These are phyloP conservation scores for Netelia virgata DNA, from an alignment of 2,888 invertebrate species.

Conservation along the genomic window DNA sequence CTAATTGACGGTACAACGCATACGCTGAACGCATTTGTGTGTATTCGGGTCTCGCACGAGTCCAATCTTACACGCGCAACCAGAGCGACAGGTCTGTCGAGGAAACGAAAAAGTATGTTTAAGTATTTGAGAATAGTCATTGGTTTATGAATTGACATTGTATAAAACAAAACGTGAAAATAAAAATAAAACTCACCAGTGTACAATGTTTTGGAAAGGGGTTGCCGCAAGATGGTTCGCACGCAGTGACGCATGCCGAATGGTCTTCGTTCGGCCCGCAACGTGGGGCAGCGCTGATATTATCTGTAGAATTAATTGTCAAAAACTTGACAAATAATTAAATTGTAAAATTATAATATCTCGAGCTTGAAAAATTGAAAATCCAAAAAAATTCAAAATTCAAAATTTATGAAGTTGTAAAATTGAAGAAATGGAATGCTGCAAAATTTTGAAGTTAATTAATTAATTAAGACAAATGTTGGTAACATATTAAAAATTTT, in stretches of 20 bases:
- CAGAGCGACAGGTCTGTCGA: background rate
- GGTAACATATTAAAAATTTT: background rate
- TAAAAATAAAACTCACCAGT: background rate
- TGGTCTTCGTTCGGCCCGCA: background rate
- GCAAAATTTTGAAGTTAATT: background rate
- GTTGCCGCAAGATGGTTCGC: constrained; percentile 9
- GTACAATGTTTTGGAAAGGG: background rate
- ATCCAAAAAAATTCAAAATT: background rate
- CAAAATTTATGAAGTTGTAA: background rate
- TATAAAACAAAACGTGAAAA: background rate
- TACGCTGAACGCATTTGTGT: background rate
- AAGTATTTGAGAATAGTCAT: background rate
- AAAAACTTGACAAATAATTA: background rate
- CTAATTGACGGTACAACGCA: background rate
- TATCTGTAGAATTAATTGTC: background rate
- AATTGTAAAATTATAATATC: background rate
- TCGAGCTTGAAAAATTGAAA: background rate
- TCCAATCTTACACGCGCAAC: background rate
- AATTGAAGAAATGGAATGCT: background rate
- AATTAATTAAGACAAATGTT: background rate
- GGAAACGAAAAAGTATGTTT: background rate
- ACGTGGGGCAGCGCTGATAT: background rate
- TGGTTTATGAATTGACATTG: background rate
- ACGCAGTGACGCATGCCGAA: background rate
- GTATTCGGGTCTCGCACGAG: constrained; percentile 19